Evolutionary conservation across 2,797 vertebrate species (phyloP), one percentile per base, ranked within the genome.

Genomic region (Pseudomugil gertrudae): DNA sequence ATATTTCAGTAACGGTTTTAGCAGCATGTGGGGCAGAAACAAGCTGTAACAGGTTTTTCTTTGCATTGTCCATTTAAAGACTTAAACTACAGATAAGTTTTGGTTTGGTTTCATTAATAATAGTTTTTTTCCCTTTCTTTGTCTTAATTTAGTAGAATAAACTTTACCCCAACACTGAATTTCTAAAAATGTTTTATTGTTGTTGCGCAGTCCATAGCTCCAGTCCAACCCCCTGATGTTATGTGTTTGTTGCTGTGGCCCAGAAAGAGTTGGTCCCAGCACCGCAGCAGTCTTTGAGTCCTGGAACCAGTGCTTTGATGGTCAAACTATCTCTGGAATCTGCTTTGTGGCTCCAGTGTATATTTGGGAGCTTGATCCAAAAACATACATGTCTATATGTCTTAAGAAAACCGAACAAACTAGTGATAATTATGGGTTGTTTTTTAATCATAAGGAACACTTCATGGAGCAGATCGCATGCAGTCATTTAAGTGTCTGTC

Each of bases 401-500:
- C 15, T 32, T 32, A 1, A 32, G 32, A 32, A 32, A 32, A 32
- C 32, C 4, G 4, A 6, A 9, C 40, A 43, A 43, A 45, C 19
- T 45, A 21, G 43, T 21, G n/a, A 45, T 45, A n/a, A n/a, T 43
- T 8, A 5, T 43, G 17, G 19, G n/a, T 9, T 45, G 19, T 45
- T 45, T 45, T 45, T n/a, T 7, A n/a, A 45, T 19, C 43, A n/a
- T 6, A 8, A n/a, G 17, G 17, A 43, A 3, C 17, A n/a, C 40
- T n/a, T 43, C 15, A 43, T n/a, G 5, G 19, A 60, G 35, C 21
- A 55, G 11, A 0, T 52, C 32, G 26, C 33, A 59, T 2, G 1
- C n/a, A 14, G 24, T 23, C 17, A 17, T 57, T 63, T 62, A 50
- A 36, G 30, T 59, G 40, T 58, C 3, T 47, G 23, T 17, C 48